Conservation (phyloP, 1,140 invertebrate species). For the Lepidurus couesii region DNA sequence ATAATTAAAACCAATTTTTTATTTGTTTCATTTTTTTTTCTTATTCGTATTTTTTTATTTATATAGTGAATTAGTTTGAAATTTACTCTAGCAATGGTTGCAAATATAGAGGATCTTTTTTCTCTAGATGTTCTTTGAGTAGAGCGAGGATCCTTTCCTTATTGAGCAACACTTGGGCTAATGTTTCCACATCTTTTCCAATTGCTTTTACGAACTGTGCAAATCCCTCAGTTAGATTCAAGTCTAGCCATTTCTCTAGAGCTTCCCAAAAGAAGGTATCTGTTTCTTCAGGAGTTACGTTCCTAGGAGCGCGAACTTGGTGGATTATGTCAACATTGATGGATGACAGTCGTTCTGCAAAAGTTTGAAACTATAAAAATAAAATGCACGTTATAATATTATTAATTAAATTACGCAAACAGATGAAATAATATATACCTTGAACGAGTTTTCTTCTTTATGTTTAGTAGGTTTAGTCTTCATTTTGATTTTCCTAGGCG, state of each 20-base stretch:
- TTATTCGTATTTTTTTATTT: conserved; percentile 33
- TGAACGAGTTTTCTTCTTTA: conserved; percentile 72
- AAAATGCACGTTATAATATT: conserved; percentile 24
- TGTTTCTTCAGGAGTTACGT: conserved; percentile 56
- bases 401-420: conserved; percentile 33
- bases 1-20: conserved; percentile 7
- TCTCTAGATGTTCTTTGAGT: conserved; percentile 63
- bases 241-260: conserved; percentile 76
- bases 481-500: conserved; percentile 31
- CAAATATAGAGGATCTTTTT: conserved; percentile 62
- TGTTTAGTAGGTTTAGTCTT: conserved; percentile 69
- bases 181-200: conserved; percentile 58
- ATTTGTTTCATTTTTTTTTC: not conserved
- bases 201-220: conserved; percentile 65
- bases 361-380: conserved; percentile 76
- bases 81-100: conserved; percentile 79
- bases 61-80: not conserved
- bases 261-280: conserved; percentile 72
- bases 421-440: conserved; percentile 51
- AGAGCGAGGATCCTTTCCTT: conserved; percentile 67
- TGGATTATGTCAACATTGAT: conserved; percentile 77
- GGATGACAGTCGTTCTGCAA: conserved; percentile 71
- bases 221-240: conserved; percentile 79
- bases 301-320: conserved; percentile 61
- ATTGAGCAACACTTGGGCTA: conserved; percentile 69